Evolutionary conservation across 2,797 vertebrate species (phyloP).

Genomic region (Mormyrus proboscirostris): DNA sequence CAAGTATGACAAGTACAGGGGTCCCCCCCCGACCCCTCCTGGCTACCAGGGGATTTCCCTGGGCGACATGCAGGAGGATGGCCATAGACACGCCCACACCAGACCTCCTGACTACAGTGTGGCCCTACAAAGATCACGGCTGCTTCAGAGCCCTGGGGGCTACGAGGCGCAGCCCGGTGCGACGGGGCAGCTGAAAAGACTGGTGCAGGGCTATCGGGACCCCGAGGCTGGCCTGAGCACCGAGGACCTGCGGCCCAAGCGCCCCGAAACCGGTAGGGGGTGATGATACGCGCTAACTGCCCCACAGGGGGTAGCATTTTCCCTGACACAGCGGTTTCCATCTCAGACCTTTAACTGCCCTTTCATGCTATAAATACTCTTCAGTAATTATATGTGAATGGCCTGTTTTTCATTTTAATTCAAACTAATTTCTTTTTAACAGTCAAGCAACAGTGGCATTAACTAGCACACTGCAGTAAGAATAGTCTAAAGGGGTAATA

Average conservation of each 20-base stretch:
- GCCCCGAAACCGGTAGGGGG: constrained; percentile 83
- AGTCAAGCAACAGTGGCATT: not conserved
- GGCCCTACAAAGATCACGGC: constrained; percentile 91
- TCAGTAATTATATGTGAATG: not conserved
- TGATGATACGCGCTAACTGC: not conserved
- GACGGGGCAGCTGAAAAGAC: constrained; percentile 63
- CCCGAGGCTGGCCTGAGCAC: constrained; percentile 51
- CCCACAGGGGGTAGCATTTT: not conserved
- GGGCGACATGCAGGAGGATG: constrained; percentile 76
- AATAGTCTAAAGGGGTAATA: not conserved
- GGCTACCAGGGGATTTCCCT: constrained; percentile 93
- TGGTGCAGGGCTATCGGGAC: constrained; percentile 57
- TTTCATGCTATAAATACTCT: not conserved
- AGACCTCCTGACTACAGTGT: constrained; percentile 92
- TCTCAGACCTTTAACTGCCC: not conserved
- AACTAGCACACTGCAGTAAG: not conserved
- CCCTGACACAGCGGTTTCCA: not conserved
- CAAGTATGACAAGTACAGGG: constrained; percentile 92
- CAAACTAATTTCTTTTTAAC: not conserved
- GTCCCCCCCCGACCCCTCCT: constrained; percentile 90
- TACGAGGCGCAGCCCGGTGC: constrained; percentile 51
- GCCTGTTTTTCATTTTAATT: not conserved
- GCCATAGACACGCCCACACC: constrained; percentile 71
- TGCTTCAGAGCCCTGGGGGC: constrained; percentile 69
- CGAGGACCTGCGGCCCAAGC: constrained; percentile 50